Conservation (phyloP, 2,113 vertebrate genomes). For the Ceyx melanurus region DNA sequence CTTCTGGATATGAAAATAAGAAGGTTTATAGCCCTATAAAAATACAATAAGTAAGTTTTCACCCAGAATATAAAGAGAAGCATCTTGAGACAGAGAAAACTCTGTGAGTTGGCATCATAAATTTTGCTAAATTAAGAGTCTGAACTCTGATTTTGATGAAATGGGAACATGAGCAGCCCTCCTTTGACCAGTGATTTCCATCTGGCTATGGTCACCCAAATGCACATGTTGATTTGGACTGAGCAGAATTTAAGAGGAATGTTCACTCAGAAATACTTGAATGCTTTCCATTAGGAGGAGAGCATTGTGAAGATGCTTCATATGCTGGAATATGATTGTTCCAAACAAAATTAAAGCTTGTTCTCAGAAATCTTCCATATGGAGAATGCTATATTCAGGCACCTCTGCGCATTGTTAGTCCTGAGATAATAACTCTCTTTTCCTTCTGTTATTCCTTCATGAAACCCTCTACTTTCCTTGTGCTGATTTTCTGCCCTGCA, state of each 20-base stretch:
- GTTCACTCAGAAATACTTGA: background rate
- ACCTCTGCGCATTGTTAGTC: background rate
- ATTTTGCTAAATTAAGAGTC: background rate
- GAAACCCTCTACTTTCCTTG: background rate
- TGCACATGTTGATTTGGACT: background rate
- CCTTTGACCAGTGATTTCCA: background rate
- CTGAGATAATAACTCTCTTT: background rate
- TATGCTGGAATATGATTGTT: slow-evolving; percentile 26
- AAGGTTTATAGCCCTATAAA: background rate
- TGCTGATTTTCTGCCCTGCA: background rate
- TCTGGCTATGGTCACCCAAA: background rate
- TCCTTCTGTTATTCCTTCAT: background rate
- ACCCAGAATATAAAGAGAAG: background rate
- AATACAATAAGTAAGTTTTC: background rate
- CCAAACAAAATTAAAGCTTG: slow-evolving; percentile 2
- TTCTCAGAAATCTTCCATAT: background rate
- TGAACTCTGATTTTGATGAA: background rate
- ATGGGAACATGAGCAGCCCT: background rate
- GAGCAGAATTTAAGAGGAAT: background rate
- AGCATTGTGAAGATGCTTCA: slow-evolving; percentile 11
- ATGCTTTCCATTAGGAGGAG: background rate
- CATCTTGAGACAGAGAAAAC: background rate
- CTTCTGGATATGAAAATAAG: background rate
- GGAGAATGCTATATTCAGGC: background rate
- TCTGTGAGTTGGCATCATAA: background rate